A percentile compares a stretch with the other conserved stretches of the same genome.
Conservation (phyloP, 2,797 vertebrate genomes). For the Vespertilio murinus region DNA sequence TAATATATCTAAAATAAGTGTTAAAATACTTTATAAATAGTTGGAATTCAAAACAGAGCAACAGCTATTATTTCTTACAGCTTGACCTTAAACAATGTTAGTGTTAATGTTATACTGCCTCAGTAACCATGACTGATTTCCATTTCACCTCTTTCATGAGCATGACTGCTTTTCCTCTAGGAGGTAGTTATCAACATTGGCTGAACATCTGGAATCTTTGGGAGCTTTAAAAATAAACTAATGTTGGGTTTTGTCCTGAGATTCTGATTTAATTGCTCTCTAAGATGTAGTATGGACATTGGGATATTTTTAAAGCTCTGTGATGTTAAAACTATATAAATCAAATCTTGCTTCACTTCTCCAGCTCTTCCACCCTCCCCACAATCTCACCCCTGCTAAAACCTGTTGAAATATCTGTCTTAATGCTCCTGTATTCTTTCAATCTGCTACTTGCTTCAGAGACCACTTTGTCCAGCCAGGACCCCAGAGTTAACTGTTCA, state of each 20-base stretch:
- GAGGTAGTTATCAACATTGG: background rate
- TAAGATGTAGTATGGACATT: background rate
- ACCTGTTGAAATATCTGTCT: background rate
- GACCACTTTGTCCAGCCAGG: background rate
- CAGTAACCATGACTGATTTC: background rate
- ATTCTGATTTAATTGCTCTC: background rate
- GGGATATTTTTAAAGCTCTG: background rate
- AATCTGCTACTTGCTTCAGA: background rate
- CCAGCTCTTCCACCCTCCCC: background rate
- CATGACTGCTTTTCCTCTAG: background rate
- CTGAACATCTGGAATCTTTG: background rate
- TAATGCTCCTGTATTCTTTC: background rate
- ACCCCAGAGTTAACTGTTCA: background rate
- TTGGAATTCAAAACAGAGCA: background rate
- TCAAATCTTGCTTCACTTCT: background rate
- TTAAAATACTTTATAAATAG: background rate
- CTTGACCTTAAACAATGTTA: background rate
- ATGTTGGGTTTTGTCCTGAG: background rate
- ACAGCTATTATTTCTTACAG: background rate
- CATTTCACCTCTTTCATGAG: background rate
- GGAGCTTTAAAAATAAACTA: background rate
- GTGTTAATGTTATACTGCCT: background rate
- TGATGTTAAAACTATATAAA: background rate
- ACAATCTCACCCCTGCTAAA: background rate
- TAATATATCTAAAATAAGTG: background rate